Evolutionary conservation across 2,888 invertebrate species (phyloP), one percentile per base, ranked within the genome.

Genomic region (Leptinotarsa haldemani): DNA sequence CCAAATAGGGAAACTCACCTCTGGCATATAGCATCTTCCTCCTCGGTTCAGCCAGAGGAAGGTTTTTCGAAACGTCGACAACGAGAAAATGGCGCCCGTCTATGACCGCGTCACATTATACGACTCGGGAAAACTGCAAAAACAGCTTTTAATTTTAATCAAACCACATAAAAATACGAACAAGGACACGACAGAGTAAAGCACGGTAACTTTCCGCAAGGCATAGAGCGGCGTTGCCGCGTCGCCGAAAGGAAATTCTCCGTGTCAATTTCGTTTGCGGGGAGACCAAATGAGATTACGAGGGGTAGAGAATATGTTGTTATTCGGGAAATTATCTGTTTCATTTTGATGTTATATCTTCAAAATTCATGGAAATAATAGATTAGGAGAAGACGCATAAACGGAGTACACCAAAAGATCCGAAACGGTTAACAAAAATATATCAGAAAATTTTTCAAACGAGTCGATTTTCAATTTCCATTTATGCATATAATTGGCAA

Each of bases 171-270:
- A 78, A 78, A 77, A 78, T 78, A 78, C 72, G 77, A 71, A 76
- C 77, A 77, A 77, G 77, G 77, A 77, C 78, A 75, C 74, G 69
- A 69, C 68, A 50, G 73, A 78, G 76, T 77, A 78, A 77, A 78
- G 77, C 77, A 77, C 78, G 77, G 76, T 73, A 77, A 78, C 77
- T 77, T 78, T 78, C 78, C 77, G 71, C 77, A 66, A 70, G 70
- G 76, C 74, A 69, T 65, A 64, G 64, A 40, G 75, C 77, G 74
- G 52, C 61, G 78, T 78, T 78, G 78, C 74, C 78, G 61, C 25
- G 22, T 65, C 25, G 47, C 9, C 63, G 16, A n/a, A 47, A 53
- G 18, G 70, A 74, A 75, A 70, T 69, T 76, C 71, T 71, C 20
- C 9, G 46, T 40, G n/a, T 25, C 40, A 46, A 50, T 52, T 47